phyloP scores from a whole-genome alignment of 2,888 invertebrate genomes.

The Dynastes hyllus region DNA sequence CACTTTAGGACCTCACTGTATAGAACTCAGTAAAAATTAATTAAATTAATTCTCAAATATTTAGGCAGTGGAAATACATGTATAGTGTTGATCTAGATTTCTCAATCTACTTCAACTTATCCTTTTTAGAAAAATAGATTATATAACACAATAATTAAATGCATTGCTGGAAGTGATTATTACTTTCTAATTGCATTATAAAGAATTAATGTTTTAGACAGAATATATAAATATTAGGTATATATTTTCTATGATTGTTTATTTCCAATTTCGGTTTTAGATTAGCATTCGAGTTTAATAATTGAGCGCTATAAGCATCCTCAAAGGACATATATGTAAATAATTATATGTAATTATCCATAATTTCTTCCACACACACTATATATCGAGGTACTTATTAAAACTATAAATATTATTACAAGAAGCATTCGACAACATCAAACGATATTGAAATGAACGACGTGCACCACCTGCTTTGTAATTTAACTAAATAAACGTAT shows the following conservation, averaged over 20 bases:
- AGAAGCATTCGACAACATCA: slow-evolving; percentile 6
- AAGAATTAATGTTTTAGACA: too few relatives aligned
- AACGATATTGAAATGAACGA: slow-evolving; percentile 16
- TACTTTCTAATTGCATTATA: too few relatives aligned
- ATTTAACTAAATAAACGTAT: slow-evolving; percentile 20
- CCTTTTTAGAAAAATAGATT: neutral
- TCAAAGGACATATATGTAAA: slow-evolving; percentile 3
- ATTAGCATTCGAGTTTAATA: neutral
- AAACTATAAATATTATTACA: slow-evolving; percentile 34
- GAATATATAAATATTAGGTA: neutral
- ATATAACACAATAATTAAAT: too few relatives aligned
- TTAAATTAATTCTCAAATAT: neutral
- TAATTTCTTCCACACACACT: slow-evolving; percentile 23
- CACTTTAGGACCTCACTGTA: too few relatives aligned
- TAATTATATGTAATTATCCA: slow-evolving; percentile 17
- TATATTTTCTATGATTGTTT: neutral
- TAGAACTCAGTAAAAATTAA: too few relatives aligned
- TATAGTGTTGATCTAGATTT: neutral
- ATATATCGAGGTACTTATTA: slow-evolving; percentile 9
- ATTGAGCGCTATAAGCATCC: neutral
- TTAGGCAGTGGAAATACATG: neutral
- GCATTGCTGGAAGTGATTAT: too few relatives aligned
- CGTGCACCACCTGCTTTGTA: slow-evolving; percentile 35
- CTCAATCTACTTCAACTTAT: neutral
- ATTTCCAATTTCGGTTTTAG: neutral